A percentile compares a stretch with the other conserved stretches of the same genome.
Conservation (phyloP, 2,797 vertebrate genomes). For the Hemibagrus guttatus region DNA sequence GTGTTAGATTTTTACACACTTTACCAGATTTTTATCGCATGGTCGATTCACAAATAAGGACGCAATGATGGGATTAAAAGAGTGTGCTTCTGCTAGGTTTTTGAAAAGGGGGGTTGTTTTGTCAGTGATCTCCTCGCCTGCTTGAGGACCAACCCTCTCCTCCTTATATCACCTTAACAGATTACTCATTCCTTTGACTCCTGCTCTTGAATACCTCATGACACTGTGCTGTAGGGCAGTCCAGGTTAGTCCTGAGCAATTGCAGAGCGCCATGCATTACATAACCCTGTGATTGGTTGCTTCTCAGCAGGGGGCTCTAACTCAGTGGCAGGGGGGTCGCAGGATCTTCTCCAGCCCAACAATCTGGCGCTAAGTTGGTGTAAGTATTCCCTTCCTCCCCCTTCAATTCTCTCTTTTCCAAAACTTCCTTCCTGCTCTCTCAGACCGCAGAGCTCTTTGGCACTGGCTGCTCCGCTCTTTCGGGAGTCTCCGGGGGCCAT, state of each 20-base stretch:
- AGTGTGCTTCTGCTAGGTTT: background rate
- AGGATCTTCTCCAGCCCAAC: conserved; percentile 86
- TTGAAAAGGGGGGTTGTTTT: too few species aligned
- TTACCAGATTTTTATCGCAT: background rate
- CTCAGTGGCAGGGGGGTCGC: conserved; percentile 81
- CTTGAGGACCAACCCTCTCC: background rate
- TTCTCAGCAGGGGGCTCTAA: conserved; percentile 84
- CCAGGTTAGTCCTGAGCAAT: conserved; percentile 57
- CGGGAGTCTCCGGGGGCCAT: background rate
- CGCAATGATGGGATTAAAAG: background rate
- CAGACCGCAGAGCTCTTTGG: conserved; percentile 24
- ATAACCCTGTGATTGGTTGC: conserved; percentile 83
- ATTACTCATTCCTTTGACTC: conserved; percentile 47
- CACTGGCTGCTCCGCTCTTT: conserved; percentile 22
- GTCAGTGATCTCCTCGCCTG: background rate
- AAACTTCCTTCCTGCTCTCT: conserved; percentile 53
- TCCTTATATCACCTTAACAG: background rate
- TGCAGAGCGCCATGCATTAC: conserved; percentile 64
- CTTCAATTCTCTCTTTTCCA: conserved; percentile 52
- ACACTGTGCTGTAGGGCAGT: conserved; percentile 51
- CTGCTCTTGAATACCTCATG: conserved; percentile 62
- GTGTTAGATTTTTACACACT: background rate
- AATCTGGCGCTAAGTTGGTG: conserved; percentile 86
- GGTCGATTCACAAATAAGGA: too few species aligned
- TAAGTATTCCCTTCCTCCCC: conserved; percentile 76